Base-by-base conservation (phyloP, 1,140 invertebrate genomes). In the Pachyrhynchus sulphureomaculatus region DNA sequence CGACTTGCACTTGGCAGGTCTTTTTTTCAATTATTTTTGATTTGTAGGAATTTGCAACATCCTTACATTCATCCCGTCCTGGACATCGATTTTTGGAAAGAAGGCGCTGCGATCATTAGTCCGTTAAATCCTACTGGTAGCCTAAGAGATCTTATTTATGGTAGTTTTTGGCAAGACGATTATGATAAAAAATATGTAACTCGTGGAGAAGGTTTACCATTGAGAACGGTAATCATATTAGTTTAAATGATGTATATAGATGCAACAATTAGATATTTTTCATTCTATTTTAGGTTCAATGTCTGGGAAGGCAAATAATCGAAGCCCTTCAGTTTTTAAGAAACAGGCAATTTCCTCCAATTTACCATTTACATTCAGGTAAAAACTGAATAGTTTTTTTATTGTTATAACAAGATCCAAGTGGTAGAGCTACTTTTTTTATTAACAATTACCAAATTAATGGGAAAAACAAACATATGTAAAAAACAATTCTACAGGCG, bases 21-120 rank as follows among this genome's bases (percentile, higher is more conserved):
- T n/a, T n/a, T n/a, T n/a, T n/a, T n/a, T n/a, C n/a, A n/a, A n/a
- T n/a, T n/a, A n/a, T n/a, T n/a, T n/a, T n/a, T n/a, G n/a, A n/a
- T n/a, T 39, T 39, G 18, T 21, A 81, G 90, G 44, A 86, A 89
- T 3, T 81, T 95, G 4, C 92, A 95, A 75, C 93, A 95, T 78
- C 93, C 93, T 0, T 95, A 95, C 73, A 90, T 96, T 52, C 92
- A 92, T 77, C 92, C 93, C 0, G 85, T 95, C 1, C 78, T 94
- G 41, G 91, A 95, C 71, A 78, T 95, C 54, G 91, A 92, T 62
- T 86, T 74, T 68, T 74, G 74, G 79, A 72, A 79, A 69, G 62
- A 60, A 62, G 84, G 84, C 76, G 83, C 88, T 5, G 81, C 91
- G 17, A 78, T 89, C 9, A 84, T 95, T 1, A 84, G 90, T 63